Conservation (phyloP, 2,888 invertebrate genomes). For the Andrena trimmerana region DNA sequence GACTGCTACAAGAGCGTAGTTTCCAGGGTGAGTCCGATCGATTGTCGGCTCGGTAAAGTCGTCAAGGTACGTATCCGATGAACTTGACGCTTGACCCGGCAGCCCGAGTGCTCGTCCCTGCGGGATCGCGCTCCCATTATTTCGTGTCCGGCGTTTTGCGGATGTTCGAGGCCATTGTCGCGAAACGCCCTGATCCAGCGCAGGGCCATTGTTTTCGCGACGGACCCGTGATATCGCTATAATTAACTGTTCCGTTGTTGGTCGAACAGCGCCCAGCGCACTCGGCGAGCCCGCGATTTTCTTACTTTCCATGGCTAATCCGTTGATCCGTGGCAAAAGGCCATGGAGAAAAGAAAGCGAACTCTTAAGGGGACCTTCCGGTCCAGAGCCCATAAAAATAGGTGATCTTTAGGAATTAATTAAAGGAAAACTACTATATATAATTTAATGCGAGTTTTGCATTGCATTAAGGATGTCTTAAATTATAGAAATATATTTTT, state of each 20-base stretch:
- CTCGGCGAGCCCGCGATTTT: slow-evolving; percentile 52
- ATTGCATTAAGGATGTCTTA: no score
- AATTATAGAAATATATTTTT: no score
- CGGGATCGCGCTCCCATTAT: slow-evolving; percentile 79
- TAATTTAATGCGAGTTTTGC: no score
- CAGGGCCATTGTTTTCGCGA: slow-evolving; percentile 80
- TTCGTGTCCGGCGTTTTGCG: slow-evolving; percentile 73
- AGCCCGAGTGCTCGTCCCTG: slow-evolving; percentile 33
- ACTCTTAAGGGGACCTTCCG: no score
- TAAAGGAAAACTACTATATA: no score
- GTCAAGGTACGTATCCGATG: slow-evolving; percentile 30
- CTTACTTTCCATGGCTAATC: slow-evolving; percentile 24
- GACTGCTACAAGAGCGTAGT: slow-evolving; percentile 1
- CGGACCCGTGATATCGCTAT: slow-evolving; percentile 75
- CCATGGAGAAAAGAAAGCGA: not conserved
- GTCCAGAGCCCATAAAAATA: no score
- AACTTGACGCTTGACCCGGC: slow-evolving; percentile 37
- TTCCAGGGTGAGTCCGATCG: slow-evolving; percentile 23
- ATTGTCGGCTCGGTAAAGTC: slow-evolving; percentile 9
- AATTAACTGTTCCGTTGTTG: slow-evolving; percentile 77
- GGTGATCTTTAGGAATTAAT: no score
- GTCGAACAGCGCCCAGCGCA: slow-evolving; percentile 69
- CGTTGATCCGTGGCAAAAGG: not conserved
- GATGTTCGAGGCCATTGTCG: slow-evolving; percentile 79
- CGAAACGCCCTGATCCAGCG: slow-evolving; percentile 76